Evolutionary conservation across 2,797 vertebrate genomes (phyloP), one percentile per base, ranked within the genome.

Genomic region (Bucorvus abyssinicus): DNA sequence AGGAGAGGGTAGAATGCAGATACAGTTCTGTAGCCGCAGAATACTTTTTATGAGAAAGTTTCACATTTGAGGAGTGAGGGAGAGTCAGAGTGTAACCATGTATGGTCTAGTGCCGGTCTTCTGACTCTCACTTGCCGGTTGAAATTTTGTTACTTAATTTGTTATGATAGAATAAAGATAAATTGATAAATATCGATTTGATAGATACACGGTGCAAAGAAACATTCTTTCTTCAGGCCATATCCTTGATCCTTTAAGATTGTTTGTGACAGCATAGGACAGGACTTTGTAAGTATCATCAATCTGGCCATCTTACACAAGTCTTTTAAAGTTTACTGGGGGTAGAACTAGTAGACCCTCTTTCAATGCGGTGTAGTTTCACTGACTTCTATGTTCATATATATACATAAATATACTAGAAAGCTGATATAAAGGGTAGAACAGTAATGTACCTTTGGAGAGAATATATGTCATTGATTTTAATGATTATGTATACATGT

Each of bases 1-100:
- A 71, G 86, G 89, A 89, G 67, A 90, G 47, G 12, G 14, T 55
- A 68, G 84, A 94, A 94, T 82, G 79, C 57, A 94, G 68, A 85
- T 83, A 67, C n/a, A 89, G 91, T 96, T 95, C 82, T 44, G 61
- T 64, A 94, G 65, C 26, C 1, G 0, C 4, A 3, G 40, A 93
- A 70, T 19, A 52, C 40, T 89, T 93, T 55, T 90, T 90, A 38
- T 30, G 63, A 64, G 68, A 77, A 94, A 90, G 74, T 86, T 95
- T 77, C 57, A 71, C 24, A 32, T 82, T 76, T 74, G 55, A 84
- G n/a, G 56, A 69, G 19, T 69, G 15, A 75, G 34, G 24, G 30
- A 40, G 42, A 61, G 44, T 86, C 34, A 44, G 52, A 76, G 24
- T 82, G 44, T 74, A 85, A 19, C 50, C 49, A 19, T 8, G 4